phyloP scores from a whole-genome alignment of 2,797 vertebrate genomes.

The Steatocranus sp. region DNA sequence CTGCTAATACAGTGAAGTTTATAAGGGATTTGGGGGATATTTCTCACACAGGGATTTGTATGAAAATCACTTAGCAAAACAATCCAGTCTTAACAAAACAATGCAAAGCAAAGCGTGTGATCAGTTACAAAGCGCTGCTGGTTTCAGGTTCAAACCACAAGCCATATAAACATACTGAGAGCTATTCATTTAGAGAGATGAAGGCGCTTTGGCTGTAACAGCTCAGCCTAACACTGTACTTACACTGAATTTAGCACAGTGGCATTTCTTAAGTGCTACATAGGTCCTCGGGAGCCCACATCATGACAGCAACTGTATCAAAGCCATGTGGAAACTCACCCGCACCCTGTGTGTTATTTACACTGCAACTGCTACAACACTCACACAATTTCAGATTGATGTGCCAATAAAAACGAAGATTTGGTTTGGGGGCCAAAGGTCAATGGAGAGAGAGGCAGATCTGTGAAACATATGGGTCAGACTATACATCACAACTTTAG shows the following conservation, averaged over 20 bases:
- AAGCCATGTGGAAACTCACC: background rate
- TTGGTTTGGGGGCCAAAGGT: constrained; percentile 21
- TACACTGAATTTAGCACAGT: background rate
- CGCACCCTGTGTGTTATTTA: background rate
- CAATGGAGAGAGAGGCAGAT: background rate
- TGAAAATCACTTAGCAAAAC: constrained; percentile 37
- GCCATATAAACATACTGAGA: background rate
- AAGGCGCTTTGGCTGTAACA: background rate
- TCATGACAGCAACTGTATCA: background rate
- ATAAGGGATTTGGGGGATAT: constrained; percentile 37
- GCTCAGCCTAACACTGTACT: background rate
- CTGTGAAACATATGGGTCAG: background rate
- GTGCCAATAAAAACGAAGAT: background rate
- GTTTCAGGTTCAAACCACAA: background rate
- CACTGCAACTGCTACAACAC: background rate
- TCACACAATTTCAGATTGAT: background rate
- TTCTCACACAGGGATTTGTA: constrained; percentile 25
- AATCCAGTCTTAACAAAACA: constrained; percentile 19
- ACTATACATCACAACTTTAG: background rate
- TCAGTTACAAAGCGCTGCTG: background rate
- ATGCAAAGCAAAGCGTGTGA: constrained; percentile 13
- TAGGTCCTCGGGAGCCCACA: background rate
- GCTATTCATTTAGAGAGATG: background rate
- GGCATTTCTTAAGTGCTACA: background rate
- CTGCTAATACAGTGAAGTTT: constrained; percentile 29